phyloP scores from a whole-genome alignment of 2,113 vertebrate species.

The Takifugu flavidus region DNA sequence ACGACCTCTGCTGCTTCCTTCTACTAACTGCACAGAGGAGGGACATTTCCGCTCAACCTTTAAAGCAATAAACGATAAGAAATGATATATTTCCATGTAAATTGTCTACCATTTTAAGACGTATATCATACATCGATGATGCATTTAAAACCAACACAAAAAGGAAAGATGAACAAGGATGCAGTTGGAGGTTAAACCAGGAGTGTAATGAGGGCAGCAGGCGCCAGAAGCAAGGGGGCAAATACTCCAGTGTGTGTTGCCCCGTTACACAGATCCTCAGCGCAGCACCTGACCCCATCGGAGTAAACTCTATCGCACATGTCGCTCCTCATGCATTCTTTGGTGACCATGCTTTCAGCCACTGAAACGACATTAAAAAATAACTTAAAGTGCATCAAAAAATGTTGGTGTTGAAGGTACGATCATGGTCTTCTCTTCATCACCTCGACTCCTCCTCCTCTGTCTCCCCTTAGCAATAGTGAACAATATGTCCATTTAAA shows the following conservation, averaged over 20 bases:
- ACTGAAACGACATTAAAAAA: conserved; percentile 10
- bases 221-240: conserved; percentile 14
- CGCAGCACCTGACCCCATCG: conserved; percentile 26
- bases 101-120: not conserved
- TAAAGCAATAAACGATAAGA: too few species aligned
- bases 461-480: too few species aligned
- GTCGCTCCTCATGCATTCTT: conserved; percentile 50
- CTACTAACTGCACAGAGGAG: conserved; percentile 12
- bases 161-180: not conserved
- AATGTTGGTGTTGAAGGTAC: not conserved
- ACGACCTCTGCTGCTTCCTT: conserved; percentile 47
- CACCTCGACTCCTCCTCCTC: too few species aligned
- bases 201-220: conserved; percentile 12
- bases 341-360: conserved; percentile 40
- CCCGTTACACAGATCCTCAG: conserved; percentile 39
- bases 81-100: too few species aligned
- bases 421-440: too few species aligned
- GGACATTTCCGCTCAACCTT: not conserved
- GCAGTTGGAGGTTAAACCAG: not conserved
- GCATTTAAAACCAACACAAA: not conserved
- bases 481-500: too few species aligned
- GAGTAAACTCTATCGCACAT: conserved; percentile 8
- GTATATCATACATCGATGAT: not conserved
- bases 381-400: not conserved
- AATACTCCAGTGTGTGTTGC: conserved; percentile 6